Evolutionary conservation across 2,113 vertebrate species (phyloP).

Genomic region (Otus sunia): DNA sequence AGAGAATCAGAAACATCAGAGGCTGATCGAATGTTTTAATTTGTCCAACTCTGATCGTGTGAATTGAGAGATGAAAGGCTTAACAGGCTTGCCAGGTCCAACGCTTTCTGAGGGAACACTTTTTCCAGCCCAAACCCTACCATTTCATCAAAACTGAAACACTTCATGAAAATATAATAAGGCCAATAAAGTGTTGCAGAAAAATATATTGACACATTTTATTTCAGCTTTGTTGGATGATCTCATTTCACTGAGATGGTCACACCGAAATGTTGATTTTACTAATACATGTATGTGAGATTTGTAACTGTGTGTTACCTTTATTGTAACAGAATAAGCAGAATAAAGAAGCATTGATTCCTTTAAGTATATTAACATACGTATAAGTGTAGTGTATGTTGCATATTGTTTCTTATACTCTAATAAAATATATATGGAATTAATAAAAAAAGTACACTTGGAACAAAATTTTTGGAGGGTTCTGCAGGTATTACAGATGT

Average conservation of each 20-base stretch:
- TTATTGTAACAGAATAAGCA: not conserved
- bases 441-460: slow-evolving; percentile 21
- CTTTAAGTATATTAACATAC: slow-evolving; percentile 16
- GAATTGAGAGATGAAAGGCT: not conserved
- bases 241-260: not conserved
- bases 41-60: not conserved
- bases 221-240: not conserved
- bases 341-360: not conserved
- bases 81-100: not conserved
- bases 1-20: not conserved
- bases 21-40: not conserved
- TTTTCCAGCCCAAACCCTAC: not conserved
- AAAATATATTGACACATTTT: not conserved
- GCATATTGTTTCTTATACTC: slow-evolving; percentile 30
- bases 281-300: slow-evolving; percentile 24
- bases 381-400: not conserved
- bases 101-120: not conserved
- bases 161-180: not conserved
- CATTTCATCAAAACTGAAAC: not conserved
- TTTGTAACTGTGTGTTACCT: slow-evolving; percentile 32
- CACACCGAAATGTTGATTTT: not conserved
- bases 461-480: not conserved
- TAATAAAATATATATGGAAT: slow-evolving; percentile 23
- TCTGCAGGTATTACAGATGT: not conserved
- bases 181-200: not conserved